Percentiles rank a stretch among this genome's conserved stretches.
Evolutionary conservation across 2,797 vertebrate species (phyloP).

Genomic region (Malurus leucopterus): DNA sequence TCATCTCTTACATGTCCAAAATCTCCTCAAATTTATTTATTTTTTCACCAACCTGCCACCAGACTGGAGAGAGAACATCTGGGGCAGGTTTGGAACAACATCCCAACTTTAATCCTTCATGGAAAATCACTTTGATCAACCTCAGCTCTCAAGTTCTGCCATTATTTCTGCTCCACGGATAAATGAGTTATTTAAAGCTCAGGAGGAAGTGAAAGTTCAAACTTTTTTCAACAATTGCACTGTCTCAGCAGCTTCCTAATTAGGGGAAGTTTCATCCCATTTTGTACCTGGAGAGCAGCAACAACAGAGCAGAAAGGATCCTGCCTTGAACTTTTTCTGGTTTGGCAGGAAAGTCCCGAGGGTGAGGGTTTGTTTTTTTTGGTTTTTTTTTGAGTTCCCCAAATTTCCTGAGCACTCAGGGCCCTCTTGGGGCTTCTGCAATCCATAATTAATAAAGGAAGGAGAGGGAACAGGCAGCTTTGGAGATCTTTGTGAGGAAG

Average conservation of each 20-base stretch:
- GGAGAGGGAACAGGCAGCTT: background rate
- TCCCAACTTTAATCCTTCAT: background rate
- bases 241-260: background rate
- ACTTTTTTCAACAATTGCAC: background rate
- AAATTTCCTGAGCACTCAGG: background rate
- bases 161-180: background rate
- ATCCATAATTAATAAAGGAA: background rate
- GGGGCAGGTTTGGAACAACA: background rate
- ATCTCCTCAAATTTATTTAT: background rate
- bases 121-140: background rate
- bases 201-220: background rate
- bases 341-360: background rate
- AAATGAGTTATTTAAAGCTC: background rate
- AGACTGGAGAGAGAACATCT: background rate
- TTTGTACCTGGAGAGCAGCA: background rate
- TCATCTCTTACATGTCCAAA: background rate
- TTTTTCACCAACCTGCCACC: background rate
- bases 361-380: background rate
- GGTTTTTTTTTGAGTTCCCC: background rate
- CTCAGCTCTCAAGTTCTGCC: background rate
- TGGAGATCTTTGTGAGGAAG: background rate
- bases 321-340: background rate
- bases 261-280: background rate
- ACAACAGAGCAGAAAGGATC: background rate
- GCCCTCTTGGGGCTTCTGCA: background rate